phyloP scores from a whole-genome alignment of 2,888 invertebrate species.

The Calliphora vomitoria region DNA sequence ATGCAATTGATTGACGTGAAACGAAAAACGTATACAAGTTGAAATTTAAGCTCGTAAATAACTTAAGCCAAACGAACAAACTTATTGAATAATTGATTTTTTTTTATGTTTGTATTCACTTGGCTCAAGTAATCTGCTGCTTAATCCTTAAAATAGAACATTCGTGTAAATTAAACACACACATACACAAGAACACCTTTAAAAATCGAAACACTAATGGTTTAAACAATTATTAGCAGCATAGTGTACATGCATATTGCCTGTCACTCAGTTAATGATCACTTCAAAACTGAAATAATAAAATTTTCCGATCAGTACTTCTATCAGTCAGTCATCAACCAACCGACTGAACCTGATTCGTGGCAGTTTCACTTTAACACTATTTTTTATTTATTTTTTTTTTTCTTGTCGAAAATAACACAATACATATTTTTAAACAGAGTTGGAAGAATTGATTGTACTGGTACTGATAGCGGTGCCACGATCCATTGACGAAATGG shows the following conservation, averaged over 20 bases:
- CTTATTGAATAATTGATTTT: conserved; percentile 78
- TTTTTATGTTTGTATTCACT: conserved; percentile 84
- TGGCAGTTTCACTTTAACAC: conserved; percentile 67
- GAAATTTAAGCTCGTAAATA: conserved; percentile 82
- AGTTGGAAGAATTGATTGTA: conserved; percentile 18
- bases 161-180: conserved; percentile 19
- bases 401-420: too few species aligned
- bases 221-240: background rate
- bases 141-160: conserved; percentile 70
- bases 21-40: conserved; percentile 70
- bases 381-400: background rate
- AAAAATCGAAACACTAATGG: background rate
- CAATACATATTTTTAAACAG: conserved; percentile 16
- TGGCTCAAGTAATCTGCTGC: conserved; percentile 85
- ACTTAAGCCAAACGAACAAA: conserved; percentile 85
- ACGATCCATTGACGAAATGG: conserved; percentile 61
- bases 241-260: background rate
- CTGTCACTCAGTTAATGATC: background rate
- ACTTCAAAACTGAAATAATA: background rate
- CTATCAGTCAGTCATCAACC: background rate
- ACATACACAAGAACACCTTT: background rate
- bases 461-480: conserved; percentile 15
- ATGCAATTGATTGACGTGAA: background rate
- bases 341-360: conserved; percentile 59
- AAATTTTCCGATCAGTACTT: background rate